A percentile compares a stretch with the other conserved stretches of the same genome.
Conservation (phyloP, 2,797 vertebrate genomes). For the Lemur catta region DNA sequence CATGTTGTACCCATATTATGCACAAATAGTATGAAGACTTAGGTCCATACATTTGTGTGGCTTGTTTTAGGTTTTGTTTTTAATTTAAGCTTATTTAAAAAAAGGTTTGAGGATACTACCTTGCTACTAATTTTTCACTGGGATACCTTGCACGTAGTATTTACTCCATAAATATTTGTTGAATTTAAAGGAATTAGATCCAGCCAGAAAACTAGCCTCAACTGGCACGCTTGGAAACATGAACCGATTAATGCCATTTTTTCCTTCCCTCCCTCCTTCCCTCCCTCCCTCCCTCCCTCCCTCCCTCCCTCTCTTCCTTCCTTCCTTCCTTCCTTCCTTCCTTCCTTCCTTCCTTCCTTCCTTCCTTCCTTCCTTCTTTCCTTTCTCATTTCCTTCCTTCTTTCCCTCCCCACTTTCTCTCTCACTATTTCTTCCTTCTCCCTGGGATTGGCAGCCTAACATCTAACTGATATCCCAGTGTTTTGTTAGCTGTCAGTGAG, state of each 20-base stretch:
- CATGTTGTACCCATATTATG: neutral
- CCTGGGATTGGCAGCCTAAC: neutral
- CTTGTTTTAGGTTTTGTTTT: neutral
- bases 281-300: accelerated
- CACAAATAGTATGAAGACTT: neutral
- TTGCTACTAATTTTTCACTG: neutral
- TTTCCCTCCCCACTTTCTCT: neutral
- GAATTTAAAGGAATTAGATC: constrained; percentile 15
- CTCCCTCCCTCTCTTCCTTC: no score
- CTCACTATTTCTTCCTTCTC: neutral
- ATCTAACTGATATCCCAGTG: constrained; percentile 47
- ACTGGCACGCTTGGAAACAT: neutral
- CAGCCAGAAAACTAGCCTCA: neutral
- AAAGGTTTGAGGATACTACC: neutral
- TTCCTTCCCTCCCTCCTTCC: accelerated
- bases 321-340: no score
- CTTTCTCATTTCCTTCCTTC: no score
- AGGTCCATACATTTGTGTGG: neutral
- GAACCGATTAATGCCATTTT: neutral
- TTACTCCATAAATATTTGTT: neutral
- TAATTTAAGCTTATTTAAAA: neutral
- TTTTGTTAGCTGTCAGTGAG: constrained; percentile 66
- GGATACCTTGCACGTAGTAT: neutral
- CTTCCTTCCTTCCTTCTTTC: no score
- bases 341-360: no score